phyloP scores from a whole-genome alignment of 2,113 vertebrate genomes.

The Phainopepla nitens region DNA sequence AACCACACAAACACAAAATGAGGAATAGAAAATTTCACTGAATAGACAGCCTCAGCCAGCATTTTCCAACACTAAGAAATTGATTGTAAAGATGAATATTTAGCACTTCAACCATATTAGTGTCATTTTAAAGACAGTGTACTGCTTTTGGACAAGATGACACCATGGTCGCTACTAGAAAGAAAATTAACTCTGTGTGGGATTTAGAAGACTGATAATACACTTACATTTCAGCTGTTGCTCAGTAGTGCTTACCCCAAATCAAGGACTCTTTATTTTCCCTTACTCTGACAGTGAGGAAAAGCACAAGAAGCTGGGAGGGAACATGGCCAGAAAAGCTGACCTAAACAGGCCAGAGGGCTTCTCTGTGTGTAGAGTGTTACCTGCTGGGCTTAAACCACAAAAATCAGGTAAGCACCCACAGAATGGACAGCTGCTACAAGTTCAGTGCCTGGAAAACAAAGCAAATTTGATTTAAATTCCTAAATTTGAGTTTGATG shows the following conservation, averaged over 20 bases:
- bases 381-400: not conserved
- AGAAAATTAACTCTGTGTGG: not conserved
- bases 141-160: not conserved
- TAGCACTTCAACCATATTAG: not conserved
- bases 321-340: not conserved
- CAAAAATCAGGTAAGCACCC: not conserved
- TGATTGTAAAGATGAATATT: not conserved
- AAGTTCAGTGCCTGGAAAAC: not conserved
- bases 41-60: not conserved
- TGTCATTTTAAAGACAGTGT: not conserved
- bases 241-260: too few species aligned
- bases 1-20: not conserved
- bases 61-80: not conserved
- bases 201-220: not conserved
- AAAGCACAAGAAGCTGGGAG: not conserved
- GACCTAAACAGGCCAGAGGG: not conserved
- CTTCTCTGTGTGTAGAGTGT: accelerated
- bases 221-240: not conserved
- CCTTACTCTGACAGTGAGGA: not conserved
- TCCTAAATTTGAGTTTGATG: not conserved
- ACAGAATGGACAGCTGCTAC: not conserved
- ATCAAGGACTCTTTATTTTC: not conserved
- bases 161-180: not conserved
- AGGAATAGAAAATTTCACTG: not conserved
- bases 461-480: not conserved